phyloP scores from a whole-genome alignment of 1,140 invertebrate species.

The Zaprionus capensis region DNA sequence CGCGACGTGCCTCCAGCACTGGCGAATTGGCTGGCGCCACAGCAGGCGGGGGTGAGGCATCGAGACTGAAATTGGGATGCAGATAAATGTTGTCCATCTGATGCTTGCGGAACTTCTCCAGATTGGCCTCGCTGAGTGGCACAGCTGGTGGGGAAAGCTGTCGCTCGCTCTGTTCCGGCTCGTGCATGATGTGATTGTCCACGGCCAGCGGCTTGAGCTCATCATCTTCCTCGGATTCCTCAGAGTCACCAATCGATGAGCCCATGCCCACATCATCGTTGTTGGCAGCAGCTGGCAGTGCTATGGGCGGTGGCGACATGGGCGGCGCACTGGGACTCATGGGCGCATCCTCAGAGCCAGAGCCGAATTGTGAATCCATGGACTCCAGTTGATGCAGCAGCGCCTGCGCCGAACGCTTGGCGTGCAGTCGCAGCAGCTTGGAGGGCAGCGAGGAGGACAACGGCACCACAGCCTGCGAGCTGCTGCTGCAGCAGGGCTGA shows the following conservation, averaged over 20 bases:
- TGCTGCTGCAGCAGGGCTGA: slow-evolving; percentile 65
- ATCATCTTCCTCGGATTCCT: slow-evolving; percentile 81
- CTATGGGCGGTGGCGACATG: slow-evolving; percentile 45
- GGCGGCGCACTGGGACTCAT: slow-evolving; percentile 62
- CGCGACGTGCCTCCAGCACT: slow-evolving; percentile 57
- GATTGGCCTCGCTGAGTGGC: slow-evolving; percentile 72
- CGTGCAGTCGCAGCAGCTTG: slow-evolving; percentile 73
- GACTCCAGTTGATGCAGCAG: slow-evolving; percentile 70
- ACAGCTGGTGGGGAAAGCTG: slow-evolving; percentile 53
- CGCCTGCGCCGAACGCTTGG: slow-evolving; percentile 72
- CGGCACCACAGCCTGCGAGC: slow-evolving; percentile 73
- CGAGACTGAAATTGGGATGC: slow-evolving; percentile 75
- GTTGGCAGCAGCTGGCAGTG: slow-evolving; percentile 47
- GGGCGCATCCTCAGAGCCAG: slow-evolving; percentile 50
- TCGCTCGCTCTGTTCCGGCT: slow-evolving; percentile 39
- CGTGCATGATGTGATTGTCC: slow-evolving; percentile 77
- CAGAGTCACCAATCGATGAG: slow-evolving; percentile 76
- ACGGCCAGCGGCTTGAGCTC: slow-evolving; percentile 80
- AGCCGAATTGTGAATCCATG: slow-evolving; percentile 75
- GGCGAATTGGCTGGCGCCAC: slow-evolving; percentile 67
- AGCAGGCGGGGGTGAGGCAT: slow-evolving; percentile 68
- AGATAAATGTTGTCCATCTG: slow-evolving; percentile 81
- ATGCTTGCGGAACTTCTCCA: slow-evolving; percentile 76
- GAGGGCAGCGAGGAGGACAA: slow-evolving; percentile 76
- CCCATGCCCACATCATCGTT: slow-evolving; percentile 75